These are phyloP conservation scores for Ptychadena robeensis DNA, from an alignment of 2,797 vertebrate species.

Conservation along the genomic window DNA sequence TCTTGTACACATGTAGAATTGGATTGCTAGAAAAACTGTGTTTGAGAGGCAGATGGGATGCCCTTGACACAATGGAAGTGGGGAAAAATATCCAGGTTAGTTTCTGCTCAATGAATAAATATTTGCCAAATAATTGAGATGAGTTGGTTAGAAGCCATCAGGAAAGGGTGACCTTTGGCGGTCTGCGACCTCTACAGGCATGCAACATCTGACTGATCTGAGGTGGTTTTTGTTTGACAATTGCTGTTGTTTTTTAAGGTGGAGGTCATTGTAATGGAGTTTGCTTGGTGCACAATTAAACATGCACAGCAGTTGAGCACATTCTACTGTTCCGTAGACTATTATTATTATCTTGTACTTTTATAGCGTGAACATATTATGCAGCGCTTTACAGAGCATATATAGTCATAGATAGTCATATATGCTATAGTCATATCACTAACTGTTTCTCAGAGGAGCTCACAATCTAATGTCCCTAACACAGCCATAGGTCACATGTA, in stretches of 20 bases:
- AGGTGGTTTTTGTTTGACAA: too few relatives aligned
- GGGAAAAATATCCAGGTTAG: slow-evolving; percentile 41
- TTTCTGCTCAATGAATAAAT: neutral
- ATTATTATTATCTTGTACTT: too few relatives aligned
- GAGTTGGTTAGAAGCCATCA: neutral
- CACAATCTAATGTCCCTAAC: too few relatives aligned
- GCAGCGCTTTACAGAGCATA: too few relatives aligned
- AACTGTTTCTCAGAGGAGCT: too few relatives aligned
- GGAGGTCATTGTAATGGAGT: neutral
- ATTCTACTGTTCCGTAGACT: too few relatives aligned
- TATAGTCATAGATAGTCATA: too few relatives aligned
- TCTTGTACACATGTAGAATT: neutral
- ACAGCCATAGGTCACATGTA: too few relatives aligned
- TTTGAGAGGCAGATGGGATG: slow-evolving; percentile 23
- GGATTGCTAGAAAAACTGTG: slow-evolving; percentile 11
- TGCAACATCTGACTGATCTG: neutral
- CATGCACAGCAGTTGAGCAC: neutral
- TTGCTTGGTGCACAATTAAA: neutral
- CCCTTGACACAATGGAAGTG: neutral
- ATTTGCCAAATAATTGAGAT: neutral
- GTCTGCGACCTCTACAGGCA: neutral
- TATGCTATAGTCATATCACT: too few relatives aligned
- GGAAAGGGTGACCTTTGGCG: too few relatives aligned
- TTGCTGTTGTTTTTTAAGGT: too few relatives aligned
- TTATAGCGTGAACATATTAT: too few relatives aligned